Evolutionary conservation across 2,797 vertebrate genomes (phyloP), one percentile per base, ranked within the genome.

Genomic region (Bradypodion ventrale): DNA sequence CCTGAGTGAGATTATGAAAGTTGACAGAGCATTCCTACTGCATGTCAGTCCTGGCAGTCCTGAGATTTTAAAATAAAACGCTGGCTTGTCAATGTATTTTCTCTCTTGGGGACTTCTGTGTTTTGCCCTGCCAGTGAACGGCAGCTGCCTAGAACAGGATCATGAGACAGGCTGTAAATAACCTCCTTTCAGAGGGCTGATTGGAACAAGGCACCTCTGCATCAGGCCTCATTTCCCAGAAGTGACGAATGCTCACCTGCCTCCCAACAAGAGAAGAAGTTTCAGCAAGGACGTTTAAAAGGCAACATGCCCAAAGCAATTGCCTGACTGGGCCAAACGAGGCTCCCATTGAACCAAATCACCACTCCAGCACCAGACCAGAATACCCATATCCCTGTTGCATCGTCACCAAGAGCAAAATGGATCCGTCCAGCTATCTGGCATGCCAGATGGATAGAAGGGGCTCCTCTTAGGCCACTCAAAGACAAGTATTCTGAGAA

Each of bases 401-500:
- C 32, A 78, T 65, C 37, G 21, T 46, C 40, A 78, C 52, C 63
- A 82, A 66, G 73, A 56, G 0, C 3, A 83, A 78, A 81, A 84
- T 15, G 12, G 9, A 78, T 63, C 29, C 40, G 40, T 40, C 49
- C 40, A 72, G 66, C 66, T 12, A 0, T 5, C 35, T 0, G 0
- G 29, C 37, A 62, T 82, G 72, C 62, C 0, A 35, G 80, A 75
- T 59, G 8, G 0, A 0, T 6, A 23, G 80, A 49, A 87, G 68
- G 78, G 74, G 82, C 9, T 29, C 46, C 44, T 80, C 42, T 13
- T 70, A 13, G 59, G 63, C 78, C 63, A 85, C 69, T 23, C 66
- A 84, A 83, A 77, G 78, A 68, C 60, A 78, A 74, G 4, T 78
- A 85, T 87, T 85, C 62, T 83, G 68, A 81, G 5, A 78, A 83